Conservation (phyloP, 1,140 invertebrate species). For the Augochlora pura region DNA sequence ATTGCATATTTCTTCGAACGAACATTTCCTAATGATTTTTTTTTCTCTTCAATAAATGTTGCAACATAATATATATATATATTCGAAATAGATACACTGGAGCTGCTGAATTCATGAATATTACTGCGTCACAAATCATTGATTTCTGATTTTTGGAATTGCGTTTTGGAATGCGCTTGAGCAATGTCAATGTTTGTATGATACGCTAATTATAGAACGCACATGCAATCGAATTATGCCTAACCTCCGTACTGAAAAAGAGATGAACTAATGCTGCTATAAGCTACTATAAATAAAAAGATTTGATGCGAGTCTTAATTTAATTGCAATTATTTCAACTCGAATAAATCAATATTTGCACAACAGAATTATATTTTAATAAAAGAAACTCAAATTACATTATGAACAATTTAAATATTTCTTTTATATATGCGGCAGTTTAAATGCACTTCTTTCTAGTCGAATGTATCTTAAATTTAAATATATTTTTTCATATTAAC, state of each 20-base stretch:
- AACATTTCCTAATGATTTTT: background rate
- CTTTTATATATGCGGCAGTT: too few species aligned
- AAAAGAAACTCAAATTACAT: background rate
- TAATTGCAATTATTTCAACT: background rate
- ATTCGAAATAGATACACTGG: background rate
- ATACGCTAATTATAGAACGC: conserved; percentile 30
- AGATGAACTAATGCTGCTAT: background rate
- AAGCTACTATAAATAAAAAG: conserved; percentile 19
- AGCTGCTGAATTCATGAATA: background rate
- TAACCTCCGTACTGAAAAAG: conserved; percentile 10
- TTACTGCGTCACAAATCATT: conserved; percentile 4
- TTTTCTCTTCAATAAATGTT: background rate
- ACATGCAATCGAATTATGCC: conserved; percentile 27
- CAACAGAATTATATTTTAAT: too few species aligned
- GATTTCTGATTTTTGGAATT: conserved; percentile 30
- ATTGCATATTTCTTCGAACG: too few species aligned
- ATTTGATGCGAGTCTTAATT: background rate
- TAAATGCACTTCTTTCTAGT: background rate
- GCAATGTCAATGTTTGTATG: conserved; percentile 21
- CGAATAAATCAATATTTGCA: background rate
- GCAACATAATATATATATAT: too few species aligned
- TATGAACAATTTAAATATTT: background rate
- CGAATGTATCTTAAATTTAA: background rate
- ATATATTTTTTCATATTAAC: background rate
- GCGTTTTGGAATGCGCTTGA: conserved; percentile 6